A percentile compares a stretch with the other conserved stretches of the same genome.
Evolutionary conservation across 2,113 vertebrate genomes (phyloP).

Genomic region (Pluvianellus socialis): DNA sequence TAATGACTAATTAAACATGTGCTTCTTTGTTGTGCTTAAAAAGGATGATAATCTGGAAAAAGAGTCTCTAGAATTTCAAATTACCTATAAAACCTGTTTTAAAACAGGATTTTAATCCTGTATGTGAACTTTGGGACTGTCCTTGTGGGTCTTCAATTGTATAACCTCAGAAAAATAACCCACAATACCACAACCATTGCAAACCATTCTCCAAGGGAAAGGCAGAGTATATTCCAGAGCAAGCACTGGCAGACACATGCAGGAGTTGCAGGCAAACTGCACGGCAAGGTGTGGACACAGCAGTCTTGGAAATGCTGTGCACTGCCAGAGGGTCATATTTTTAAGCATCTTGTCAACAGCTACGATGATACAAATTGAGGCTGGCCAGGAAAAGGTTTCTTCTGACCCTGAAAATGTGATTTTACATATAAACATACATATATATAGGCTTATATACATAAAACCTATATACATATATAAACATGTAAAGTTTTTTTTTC

Average conservation of each 20-base stretch:
- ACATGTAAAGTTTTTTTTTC: neutral
- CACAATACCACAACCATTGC: rapidly evolving
- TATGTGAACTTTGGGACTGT: neutral
- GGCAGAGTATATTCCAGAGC: neutral
- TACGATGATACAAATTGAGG: neutral
- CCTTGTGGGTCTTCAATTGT: neutral
- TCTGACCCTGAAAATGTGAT: neutral
- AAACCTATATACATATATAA: neutral
- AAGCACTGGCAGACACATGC: neutral
- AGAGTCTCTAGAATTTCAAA: neutral
- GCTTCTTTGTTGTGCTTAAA: neutral
- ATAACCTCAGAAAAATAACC: neutral
- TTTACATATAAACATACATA: neutral
- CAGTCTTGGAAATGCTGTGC: neutral
- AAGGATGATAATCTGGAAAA: neutral
- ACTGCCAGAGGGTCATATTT: neutral
- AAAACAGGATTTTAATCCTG: neutral
- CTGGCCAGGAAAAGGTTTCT: neutral
- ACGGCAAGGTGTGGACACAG: rapidly evolving
- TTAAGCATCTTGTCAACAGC: neutral
- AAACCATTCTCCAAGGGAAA: neutral
- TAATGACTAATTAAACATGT: neutral
- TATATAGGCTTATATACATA: neutral
- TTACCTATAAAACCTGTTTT: neutral
- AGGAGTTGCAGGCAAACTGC: neutral